A percentile compares a stretch with the other conserved stretches of the same genome.
These are phyloP conservation scores for Pachydiplax longipennis DNA, from an alignment of 2,888 invertebrate species.

Conservation along the genomic window DNA sequence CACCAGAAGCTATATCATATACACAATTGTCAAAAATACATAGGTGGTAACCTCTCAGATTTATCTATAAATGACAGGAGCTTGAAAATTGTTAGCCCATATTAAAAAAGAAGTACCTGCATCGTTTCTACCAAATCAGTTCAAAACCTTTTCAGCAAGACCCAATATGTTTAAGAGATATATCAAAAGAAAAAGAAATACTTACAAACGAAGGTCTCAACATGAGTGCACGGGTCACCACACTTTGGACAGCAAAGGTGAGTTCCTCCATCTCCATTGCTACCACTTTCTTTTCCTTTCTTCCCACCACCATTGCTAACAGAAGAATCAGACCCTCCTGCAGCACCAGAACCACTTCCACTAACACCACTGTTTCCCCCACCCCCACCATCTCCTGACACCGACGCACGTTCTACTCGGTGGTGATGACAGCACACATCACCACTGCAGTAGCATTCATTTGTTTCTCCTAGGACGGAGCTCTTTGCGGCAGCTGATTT, in stretches of 20 bases:
- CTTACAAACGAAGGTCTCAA: conserved; percentile 93
- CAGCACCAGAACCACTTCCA: background rate
- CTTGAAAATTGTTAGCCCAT: too few relatives aligned
- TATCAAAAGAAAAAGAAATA: conserved; percentile 49
- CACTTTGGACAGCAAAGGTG: conserved; percentile 94
- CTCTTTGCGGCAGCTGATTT: background rate
- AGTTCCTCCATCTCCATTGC: conserved; percentile 51
- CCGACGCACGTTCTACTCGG: background rate
- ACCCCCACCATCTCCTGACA: background rate
- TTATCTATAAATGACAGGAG: too few relatives aligned
- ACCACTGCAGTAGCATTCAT: background rate
- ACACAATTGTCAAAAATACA: too few relatives aligned
- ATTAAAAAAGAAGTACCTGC: too few relatives aligned
- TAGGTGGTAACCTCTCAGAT: too few relatives aligned
- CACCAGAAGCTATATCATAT: too few relatives aligned
- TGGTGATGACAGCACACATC: background rate
- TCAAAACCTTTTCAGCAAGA: too few relatives aligned
- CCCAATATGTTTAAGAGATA: too few relatives aligned
- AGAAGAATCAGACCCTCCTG: background rate
- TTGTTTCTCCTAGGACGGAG: background rate
- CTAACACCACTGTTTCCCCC: background rate
- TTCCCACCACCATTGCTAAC: conserved; percentile 60
- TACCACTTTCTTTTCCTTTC: conserved; percentile 71
- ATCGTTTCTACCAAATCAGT: too few relatives aligned
- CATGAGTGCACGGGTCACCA: conserved; percentile 96